Base-by-base conservation (phyloP, 2,888 invertebrate species). In the Clostera curtula region DNA sequence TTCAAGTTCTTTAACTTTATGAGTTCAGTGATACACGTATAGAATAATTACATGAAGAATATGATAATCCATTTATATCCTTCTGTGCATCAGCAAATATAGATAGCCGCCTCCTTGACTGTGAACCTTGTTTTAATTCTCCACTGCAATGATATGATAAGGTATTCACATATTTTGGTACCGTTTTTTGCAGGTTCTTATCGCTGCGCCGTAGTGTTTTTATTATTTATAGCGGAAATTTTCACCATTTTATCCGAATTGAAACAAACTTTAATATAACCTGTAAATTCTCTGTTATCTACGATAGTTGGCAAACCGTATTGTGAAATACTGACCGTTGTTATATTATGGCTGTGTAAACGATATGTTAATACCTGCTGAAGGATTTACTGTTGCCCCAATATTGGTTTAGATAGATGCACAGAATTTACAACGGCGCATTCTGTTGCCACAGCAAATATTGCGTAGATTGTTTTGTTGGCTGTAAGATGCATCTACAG, bases 181-280 rank as follows among this genome's bases (percentile, higher is more conserved):
- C 24, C 14, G 6, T 25, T 7, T 14, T 13, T 30, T 12, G 14
- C 12, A 8, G 14, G 20, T 22, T 9, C 13, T 12, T 24, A 17
- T 24, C 25, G 28, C 23, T 19, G 32, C 36, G 39, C 43, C 40
- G 16, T 27, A 33, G 21, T 34, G n/a, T n/a, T n/a, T n/a, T 34
- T 43, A 33, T 54, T 55, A 64, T 67, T 66, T 63, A 61, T 55
- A 58, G 53, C 59, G 69, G 64, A 67, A 68, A 58, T 56, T 67
- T 70, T 61, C 53, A 54, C 47, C 40, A 46, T 49, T 55, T 61
- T 52, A 61, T 56, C 58, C 49, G 29, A 40, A 30, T 50, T 43
- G 36, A 48, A 49, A 43, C 19, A 12, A 36, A 22, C 46, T 54
- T 59, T 67, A 66, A 71, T 59, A 41, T 37, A 34, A 31, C 36